phyloP scores from a whole-genome alignment of 1,140 invertebrate species.

The Aphelinus atriplicis region DNA sequence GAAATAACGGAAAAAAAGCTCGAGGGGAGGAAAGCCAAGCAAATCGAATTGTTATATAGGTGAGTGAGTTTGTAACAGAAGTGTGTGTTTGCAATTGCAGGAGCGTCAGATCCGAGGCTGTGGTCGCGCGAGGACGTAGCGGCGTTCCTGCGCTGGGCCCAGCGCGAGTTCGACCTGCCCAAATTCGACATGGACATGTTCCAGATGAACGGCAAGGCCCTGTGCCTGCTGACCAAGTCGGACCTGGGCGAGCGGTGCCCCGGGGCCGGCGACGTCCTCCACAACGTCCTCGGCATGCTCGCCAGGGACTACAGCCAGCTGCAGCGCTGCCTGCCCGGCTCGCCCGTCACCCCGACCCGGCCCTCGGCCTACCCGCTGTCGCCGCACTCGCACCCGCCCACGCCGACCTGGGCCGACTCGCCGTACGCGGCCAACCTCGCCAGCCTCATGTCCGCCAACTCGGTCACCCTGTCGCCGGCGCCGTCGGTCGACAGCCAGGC shows the following conservation, averaged over 20 bases:
- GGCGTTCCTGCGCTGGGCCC: constrained; percentile 90
- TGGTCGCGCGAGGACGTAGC: constrained; percentile 92
- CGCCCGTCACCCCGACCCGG: constrained; percentile 85
- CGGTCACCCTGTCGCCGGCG: constrained; percentile 88
- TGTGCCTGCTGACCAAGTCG: constrained; percentile 88
- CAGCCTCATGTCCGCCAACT: constrained; percentile 76
- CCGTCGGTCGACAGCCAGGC: constrained; percentile 88
- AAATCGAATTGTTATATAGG: not conserved
- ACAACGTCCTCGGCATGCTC: constrained; percentile 91
- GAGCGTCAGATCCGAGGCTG: constrained; percentile 85
- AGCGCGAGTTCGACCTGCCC: constrained; percentile 91
- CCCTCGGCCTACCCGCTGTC: constrained; percentile 78
- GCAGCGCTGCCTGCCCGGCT: constrained; percentile 80
- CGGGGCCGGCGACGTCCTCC: constrained; percentile 90
- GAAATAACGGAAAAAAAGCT: too few species aligned
- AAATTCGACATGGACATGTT: constrained; percentile 93
- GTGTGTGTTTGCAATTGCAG: too few species aligned
- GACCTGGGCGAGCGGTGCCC: constrained; percentile 91
- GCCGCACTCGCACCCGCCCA: constrained; percentile 80
- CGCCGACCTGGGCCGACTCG: constrained; percentile 79
- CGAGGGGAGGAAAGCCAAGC: not conserved
- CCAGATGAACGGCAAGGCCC: constrained; percentile 97
- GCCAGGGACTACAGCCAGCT: constrained; percentile 81
- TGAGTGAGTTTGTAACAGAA: not conserved
- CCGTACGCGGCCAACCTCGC: constrained; percentile 71